Conservation (phyloP, 2,797 vertebrate genomes). For the Aselliscus stoliczkanus region DNA sequence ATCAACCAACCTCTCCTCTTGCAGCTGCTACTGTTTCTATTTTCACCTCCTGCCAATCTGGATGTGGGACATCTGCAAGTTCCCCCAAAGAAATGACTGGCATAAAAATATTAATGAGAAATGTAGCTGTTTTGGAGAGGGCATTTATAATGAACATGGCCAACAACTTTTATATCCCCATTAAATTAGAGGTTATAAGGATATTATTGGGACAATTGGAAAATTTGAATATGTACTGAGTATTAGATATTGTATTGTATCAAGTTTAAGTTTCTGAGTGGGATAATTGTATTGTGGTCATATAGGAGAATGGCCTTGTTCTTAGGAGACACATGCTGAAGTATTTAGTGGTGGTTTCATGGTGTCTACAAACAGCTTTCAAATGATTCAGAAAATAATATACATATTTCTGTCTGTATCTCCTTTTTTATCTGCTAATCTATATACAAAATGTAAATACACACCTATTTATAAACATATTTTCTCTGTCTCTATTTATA, state of each 20-base stretch:
- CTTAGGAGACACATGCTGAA: not conserved
- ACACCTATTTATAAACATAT: not conserved
- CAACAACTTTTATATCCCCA: not conserved
- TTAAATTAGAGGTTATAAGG: not conserved
- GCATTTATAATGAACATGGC: not conserved
- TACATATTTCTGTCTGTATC: not conserved
- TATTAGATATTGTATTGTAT: not conserved
- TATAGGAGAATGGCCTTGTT: not conserved
- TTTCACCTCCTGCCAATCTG: not conserved
- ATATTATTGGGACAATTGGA: not conserved
- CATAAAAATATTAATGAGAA: constrained; percentile 1
- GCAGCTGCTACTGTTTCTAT: not conserved
- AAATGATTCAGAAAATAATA: not conserved
- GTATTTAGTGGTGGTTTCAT: not conserved
- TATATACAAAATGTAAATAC: not conserved
- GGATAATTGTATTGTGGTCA: not conserved
- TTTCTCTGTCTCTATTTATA: not conserved
- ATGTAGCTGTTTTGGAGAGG: not conserved
- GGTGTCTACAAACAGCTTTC: not conserved
- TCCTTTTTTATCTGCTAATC: not conserved
- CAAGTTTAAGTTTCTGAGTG: not conserved
- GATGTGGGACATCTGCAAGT: not conserved
- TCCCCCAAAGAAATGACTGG: not conserved
- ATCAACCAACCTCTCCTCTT: not conserved
- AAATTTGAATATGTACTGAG: not conserved